Base-by-base conservation (phyloP, 2,888 invertebrate species). In the Lathronympha strigana region DNA sequence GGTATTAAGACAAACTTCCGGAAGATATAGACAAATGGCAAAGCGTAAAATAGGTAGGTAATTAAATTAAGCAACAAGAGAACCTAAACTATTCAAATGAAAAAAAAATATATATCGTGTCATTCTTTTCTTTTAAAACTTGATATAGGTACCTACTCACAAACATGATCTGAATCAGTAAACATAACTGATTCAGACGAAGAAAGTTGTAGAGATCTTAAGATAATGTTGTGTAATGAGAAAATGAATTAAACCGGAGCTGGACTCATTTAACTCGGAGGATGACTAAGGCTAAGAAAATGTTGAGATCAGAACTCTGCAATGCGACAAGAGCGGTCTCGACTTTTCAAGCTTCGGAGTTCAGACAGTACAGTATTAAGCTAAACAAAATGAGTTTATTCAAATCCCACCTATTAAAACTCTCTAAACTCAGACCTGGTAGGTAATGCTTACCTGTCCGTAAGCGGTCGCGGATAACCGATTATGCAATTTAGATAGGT, bases 221-320 rank as follows among this genome's bases (percentile, higher is more conserved):
- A 15, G 53, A 38, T 54, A 54, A 54, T 38, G 25, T 40, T 54
- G 6, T 54, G 38, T 38, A 54, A 54, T 54, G 23, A 53, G 53
- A 54, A 38, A 38, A 23, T 54, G 38, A 54, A 54, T 23, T 23
- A 55, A 57, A 43, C 57, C 57, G 19, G 19, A 57, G 43, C 17
- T 21, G 6, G n/a, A 25, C 38, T 54, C 23, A 40, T 43, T 15
- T 13, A 55, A 19, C 19, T 25, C 8, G 17, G 54, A 15, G 40
- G 25, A 54, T 54, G 38, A 54, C 23, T 28, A 31, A 51, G 33
- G 33, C 8, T 15, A 28, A 28, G 23, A 36, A 25, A 5, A 17
- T 15, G 23, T 38, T 36, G 9, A 4, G 11, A 25, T 4, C 43
- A 23, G n/a, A 54, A 51, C 19, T 53, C 36, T 51, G n/a, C 23